Percentiles rank a stretch among this genome's conserved stretches.
These are phyloP conservation scores for Andrena chrysosceles DNA, from an alignment of 2,888 invertebrate genomes.

Conservation along the genomic window DNA sequence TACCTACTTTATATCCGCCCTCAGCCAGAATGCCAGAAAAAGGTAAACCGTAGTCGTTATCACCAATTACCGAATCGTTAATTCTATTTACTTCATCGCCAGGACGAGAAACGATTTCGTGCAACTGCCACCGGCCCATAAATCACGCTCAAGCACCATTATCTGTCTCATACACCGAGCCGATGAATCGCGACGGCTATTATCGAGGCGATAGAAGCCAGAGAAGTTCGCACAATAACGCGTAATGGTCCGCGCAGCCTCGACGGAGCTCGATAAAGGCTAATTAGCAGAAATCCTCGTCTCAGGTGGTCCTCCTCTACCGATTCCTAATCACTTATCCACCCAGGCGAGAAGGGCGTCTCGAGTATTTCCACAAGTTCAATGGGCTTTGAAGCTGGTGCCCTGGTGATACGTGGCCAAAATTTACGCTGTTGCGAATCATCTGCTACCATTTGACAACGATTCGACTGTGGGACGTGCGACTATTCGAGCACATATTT, in stretches of 20 bases:
- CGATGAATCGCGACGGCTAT: constrained; percentile 59
- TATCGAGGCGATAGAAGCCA: constrained; percentile 56
- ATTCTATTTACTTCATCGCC: constrained; percentile 55
- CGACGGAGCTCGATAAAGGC: constrained; percentile 59
- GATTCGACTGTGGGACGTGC: background rate
- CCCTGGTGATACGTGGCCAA: constrained; percentile 17
- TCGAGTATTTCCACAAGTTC: constrained; percentile 43
- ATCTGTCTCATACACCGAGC: constrained; percentile 46
- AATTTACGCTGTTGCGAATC: background rate
- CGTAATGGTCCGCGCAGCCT: constrained; percentile 59
- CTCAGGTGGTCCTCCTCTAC: constrained; percentile 50
- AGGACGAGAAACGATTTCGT: constrained; percentile 57
- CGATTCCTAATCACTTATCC: constrained; percentile 62
- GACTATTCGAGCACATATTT: background rate
- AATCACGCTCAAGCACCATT: constrained; percentile 54
- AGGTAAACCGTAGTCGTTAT: constrained; percentile 36
- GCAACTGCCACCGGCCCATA: constrained; percentile 35
- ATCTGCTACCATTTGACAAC: background rate
- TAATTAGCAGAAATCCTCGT: constrained; percentile 67
- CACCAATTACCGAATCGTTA: constrained; percentile 53
- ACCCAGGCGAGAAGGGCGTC: constrained; percentile 29
- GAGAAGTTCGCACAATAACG: constrained; percentile 66
- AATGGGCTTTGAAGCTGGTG: constrained; percentile 5
- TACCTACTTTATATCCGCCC: background rate
- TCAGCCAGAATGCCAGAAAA: constrained; percentile 3